These are phyloP conservation scores for Epinephelus awoara DNA, from an alignment of 2,797 vertebrate genomes.

Conservation along the genomic window DNA sequence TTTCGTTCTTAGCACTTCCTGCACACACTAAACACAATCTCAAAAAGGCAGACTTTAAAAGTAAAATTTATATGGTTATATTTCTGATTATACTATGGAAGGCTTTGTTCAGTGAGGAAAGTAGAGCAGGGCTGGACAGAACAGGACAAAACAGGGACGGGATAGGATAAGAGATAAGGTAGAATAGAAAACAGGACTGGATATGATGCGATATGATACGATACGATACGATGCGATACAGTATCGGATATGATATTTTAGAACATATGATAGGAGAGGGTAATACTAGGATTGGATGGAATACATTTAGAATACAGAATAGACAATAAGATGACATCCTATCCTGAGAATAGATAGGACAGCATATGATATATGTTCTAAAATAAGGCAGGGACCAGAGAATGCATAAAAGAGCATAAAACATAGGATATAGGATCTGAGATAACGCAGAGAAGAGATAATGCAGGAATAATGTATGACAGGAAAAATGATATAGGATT, in stretches of 20 bases:
- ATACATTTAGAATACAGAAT: background rate
- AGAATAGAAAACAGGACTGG: no score
- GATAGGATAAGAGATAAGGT: background rate
- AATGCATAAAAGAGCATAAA: no score
- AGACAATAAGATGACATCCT: background rate
- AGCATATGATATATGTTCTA: background rate
- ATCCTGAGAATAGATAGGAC: background rate
- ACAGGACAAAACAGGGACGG: rapidly evolving
- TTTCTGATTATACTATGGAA: background rate
- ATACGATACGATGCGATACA: background rate
- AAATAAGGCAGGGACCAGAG: no score
- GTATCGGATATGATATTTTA: background rate
- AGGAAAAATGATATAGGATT: no score
- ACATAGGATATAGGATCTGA: background rate
- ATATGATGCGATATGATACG: background rate
- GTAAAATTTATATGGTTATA: background rate
- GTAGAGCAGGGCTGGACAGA: background rate
- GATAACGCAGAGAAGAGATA: background rate
- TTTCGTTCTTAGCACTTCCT: conserved; percentile 6
- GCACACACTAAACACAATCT: conserved; percentile 1
- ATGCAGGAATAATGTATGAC: background rate
- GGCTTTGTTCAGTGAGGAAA: background rate
- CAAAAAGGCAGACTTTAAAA: background rate
- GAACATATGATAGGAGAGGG: background rate
- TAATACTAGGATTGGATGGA: background rate